Evolutionary conservation across 2,113 vertebrate species (phyloP), one percentile per base, ranked within the genome.

Genomic region (Seriola quinqueradiata): DNA sequence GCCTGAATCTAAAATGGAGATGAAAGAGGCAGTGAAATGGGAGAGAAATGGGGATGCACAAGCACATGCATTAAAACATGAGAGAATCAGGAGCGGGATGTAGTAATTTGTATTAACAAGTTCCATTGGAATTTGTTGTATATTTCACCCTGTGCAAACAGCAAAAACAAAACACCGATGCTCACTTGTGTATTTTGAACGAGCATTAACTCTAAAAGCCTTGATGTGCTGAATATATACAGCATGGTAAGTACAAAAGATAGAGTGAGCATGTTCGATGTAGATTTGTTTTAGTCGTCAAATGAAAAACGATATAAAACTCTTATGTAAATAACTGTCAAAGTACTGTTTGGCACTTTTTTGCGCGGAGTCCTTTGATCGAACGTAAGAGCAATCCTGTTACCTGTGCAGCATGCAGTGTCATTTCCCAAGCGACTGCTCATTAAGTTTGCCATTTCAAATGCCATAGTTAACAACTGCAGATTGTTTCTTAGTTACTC

Each of bases 1-100:
- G 70, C 61, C 70, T 81, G 73, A 67, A 84, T 89, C 72, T 76
- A 64, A 80, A 92, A 90, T 81, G 65, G 80, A 77, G 61, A 92
- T 87, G 83, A 85, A 65, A 83, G 68, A 87, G 64, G 40, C 46
- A 11, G 44, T 32, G 42, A 70, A 74, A 74, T 17, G 38, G 38
- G 32, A 44, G 44, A 36, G 48, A 78, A 79, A 70, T 8, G 5
- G 19, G 28, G 60, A 60, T 64, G 63, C 34, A 60, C 44, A 23
- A 36, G 42, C 21, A 69, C 23, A 63, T 38, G 36, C 40, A 79
- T 72, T 66, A 34, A 83, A 83, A 86, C 25, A 46, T 21, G 64
- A 82, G 12, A 19, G 55, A 59, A 75, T 23, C 25, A 1, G 38
- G 3, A 48, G 48, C 16, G 36, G 11, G 46, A 23, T 17, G 17